A percentile compares a stretch with the other conserved stretches of the same genome.
Conservation (phyloP, 2,797 vertebrate species). For the Gymnodraco acuticeps region DNA sequence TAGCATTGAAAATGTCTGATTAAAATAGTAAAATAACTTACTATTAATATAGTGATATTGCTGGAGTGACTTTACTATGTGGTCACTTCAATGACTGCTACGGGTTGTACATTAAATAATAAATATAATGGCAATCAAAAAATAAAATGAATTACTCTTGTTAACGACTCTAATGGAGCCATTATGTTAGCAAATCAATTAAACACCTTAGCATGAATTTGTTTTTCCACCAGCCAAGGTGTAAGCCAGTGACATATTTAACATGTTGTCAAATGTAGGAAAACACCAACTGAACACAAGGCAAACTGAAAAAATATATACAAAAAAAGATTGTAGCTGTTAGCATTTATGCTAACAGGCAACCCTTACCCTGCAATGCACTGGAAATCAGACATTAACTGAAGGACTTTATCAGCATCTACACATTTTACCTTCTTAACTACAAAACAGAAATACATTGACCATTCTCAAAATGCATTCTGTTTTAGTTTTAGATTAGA, state of each 20-base stretch:
- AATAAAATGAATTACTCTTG: neutral
- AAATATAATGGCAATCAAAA: constrained; percentile 7
- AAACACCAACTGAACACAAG: too few relatives aligned
- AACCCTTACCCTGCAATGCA: too few relatives aligned
- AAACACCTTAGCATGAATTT: neutral
- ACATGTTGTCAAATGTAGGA: too few relatives aligned
- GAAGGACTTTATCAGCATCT: too few relatives aligned
- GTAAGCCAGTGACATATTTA: neutral
- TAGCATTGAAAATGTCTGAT: neutral
- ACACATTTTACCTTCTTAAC: too few relatives aligned
- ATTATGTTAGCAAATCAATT: neutral
- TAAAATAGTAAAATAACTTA: neutral
- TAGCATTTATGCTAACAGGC: too few relatives aligned
- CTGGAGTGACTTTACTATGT: neutral
- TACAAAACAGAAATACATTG: neutral
- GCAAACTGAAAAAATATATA: too few relatives aligned
- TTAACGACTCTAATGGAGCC: constrained; percentile 9
- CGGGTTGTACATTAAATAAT: constrained; percentile 12
- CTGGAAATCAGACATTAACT: too few relatives aligned
- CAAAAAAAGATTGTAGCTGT: too few relatives aligned
- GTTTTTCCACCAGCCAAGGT: neutral
- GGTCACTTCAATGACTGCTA: neutral
- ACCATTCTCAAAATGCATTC: neutral
- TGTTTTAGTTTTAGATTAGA: neutral
- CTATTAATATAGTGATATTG: neutral